Conservation (phyloP, 2,797 vertebrate genomes). For the Crocodylus rhombifer region DNA sequence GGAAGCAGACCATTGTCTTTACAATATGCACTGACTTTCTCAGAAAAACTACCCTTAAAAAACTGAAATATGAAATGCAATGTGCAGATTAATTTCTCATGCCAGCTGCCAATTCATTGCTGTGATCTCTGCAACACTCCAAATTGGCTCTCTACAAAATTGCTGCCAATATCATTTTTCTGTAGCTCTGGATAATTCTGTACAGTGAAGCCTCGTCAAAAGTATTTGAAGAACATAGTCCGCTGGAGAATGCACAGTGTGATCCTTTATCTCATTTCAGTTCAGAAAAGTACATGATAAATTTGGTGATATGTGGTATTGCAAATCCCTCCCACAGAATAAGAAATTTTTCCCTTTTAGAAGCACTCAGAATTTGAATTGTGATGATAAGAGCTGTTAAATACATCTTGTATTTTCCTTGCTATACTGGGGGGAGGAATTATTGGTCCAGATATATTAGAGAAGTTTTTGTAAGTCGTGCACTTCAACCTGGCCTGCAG, state of each 20-base stretch:
- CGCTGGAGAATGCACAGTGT: not conserved
- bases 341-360: not conserved
- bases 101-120: not conserved
- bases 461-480: not conserved
- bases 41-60: too few species aligned
- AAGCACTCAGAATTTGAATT: not conserved
- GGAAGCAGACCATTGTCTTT: not conserved
- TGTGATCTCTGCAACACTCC: not conserved
- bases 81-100: not conserved
- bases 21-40: slow-evolving; percentile 15
- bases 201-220: not conserved
- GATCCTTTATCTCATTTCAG: not conserved
- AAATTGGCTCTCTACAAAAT: not conserved
- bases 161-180: not conserved
- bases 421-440: not conserved
- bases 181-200: not conserved
- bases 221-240: not conserved
- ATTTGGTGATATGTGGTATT: not conserved
- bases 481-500: not conserved
- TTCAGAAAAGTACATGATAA: not conserved
- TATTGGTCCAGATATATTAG: not conserved
- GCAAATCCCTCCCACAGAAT: not conserved
- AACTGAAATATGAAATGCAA: not conserved
- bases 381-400: not conserved
- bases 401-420: not conserved